Percentiles rank a stretch among this genome's conserved stretches.
Evolutionary conservation across 2,797 vertebrate species (phyloP).

Genomic region (Poeciliopsis gracilis): DNA sequence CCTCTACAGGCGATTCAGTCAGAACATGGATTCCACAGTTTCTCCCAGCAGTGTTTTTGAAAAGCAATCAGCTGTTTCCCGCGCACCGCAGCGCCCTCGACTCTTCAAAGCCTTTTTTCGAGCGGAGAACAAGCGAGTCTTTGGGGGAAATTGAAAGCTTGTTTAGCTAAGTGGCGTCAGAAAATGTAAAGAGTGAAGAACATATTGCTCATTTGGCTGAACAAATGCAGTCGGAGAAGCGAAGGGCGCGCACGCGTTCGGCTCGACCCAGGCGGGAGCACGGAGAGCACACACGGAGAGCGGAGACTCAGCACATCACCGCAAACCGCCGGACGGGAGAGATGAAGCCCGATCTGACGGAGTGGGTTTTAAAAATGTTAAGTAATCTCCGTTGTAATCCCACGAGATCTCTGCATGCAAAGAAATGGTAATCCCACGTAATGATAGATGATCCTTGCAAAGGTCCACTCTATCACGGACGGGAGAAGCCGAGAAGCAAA

Average conservation of each 20-base stretch:
- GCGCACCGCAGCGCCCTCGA: not conserved
- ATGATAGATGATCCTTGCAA: constrained; percentile 77
- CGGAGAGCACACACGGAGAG: constrained; percentile 14
- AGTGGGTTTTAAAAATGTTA: constrained; percentile 67
- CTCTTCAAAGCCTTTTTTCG: constrained; percentile 20
- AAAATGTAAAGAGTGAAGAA: constrained; percentile 11
- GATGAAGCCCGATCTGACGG: constrained; percentile 68
- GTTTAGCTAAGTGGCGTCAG: constrained; percentile 29
- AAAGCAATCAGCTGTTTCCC: not conserved
- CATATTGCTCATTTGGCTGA: not conserved
- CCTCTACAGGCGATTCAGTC: constrained; percentile 24
- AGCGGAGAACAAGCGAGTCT: constrained; percentile 20
- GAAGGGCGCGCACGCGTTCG: not conserved
- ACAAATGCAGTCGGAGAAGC: constrained; percentile 11
- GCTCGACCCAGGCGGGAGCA: not conserved
- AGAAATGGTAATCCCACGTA: constrained; percentile 79
- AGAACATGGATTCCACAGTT: constrained; percentile 44
- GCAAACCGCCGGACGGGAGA: constrained; percentile 59
- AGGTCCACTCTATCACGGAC: constrained; percentile 62
- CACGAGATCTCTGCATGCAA: constrained; percentile 73
- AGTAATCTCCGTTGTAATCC: constrained; percentile 82
- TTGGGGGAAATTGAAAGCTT: constrained; percentile 21
- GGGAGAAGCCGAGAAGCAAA: constrained; percentile 47
- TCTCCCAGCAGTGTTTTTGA: constrained; percentile 1
- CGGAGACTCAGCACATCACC: constrained; percentile 48